Evolutionary conservation across 1,140 invertebrate genomes (phyloP), one percentile per base, ranked within the genome.

Genomic region (Neodiprion virginianus): DNA sequence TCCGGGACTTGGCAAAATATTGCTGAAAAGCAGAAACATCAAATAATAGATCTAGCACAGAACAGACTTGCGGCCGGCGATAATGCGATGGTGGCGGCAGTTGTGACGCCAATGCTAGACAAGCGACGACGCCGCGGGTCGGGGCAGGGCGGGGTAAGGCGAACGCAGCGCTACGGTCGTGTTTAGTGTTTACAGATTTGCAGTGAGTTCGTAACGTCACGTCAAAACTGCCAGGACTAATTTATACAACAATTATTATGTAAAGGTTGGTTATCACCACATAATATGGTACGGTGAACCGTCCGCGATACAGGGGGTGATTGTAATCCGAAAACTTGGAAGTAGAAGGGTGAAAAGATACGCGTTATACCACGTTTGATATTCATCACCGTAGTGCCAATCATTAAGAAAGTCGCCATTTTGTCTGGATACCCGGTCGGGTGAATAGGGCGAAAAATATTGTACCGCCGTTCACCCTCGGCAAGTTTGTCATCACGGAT

Each of bases 321-420:
- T 47, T 12, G 40, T 9, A 11, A 61, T 12, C 53, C 53, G 68
- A 7, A 48, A 48, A 69, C 11, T 17, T 5, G 53, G 11, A 40
- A 40, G 28, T 61, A 12, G 53, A 40, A 61, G 53, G 53, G 53
- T 61, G 53, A 61, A 61, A 61, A 14, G 53, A 61, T 17, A 61
- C n/a, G 5, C 7, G 53, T 61, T 61, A 61, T 17, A 14, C n/a
- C n/a, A 14, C 53, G 53, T 61, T 61, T 17, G 11, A 12, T 17
- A 61, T 17, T 14, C 53, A 61, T 8, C 72, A 78, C 80, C 80
- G 80, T 77, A 85, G 84, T 84, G 80, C 81, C 81, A 84, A 86
- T 85, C 82, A 82, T 85, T 85, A 84, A 79, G 80, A 81, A 76
- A 81, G 85, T 87, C 86, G 87, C 87, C 87, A 88, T 88, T 88